Evolutionary conservation across 2,113 vertebrate genomes (phyloP), one percentile per base, ranked within the genome.

Genomic region (Cranoglanis bouderius): DNA sequence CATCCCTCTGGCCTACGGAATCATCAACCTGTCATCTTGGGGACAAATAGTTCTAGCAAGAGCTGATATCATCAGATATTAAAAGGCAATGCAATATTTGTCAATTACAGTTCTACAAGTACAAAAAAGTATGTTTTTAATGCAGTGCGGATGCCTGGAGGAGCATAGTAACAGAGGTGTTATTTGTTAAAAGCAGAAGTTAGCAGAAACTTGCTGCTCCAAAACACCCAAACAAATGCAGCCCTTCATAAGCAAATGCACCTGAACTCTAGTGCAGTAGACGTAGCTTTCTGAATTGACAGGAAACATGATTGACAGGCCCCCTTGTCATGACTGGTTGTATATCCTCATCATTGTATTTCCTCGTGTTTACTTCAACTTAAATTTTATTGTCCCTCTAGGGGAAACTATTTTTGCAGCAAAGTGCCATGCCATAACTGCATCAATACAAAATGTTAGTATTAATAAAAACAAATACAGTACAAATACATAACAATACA

Each of bases 21-120:
- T 85, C 83, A 80, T 77, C 83, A 85, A 78, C 51, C 32, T 78
- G 51, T 67, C 49, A 88, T 43, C 78, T 46, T 83, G 53, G 85
- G 51, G 72, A 77, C 24, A 86, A 86, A 84, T 65, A 84, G 82
- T 65, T 84, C 59, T 32, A 12, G 55, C 21, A 40, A 59, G 35
- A 82, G 53, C 53, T 40, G 55, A 13, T 57, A 57, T 35, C 78
- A 57, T 82, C 80, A 38, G 51, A 82, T 82, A 82, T 82, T 82
- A 38, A 82, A 82, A 82, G 32, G 51, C 35, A 38, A 38, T 82
- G 80, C n/a, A 82, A 82, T 57, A 57, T 82, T 80, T 82, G 80
- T 57, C 51, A 38, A 82, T 82, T 82, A 82, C 49, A 55, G 78
- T 81, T 55, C 7, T 10, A 19, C 49, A 32, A 53, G 49, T 77